These are phyloP conservation scores for Oxygymnocypris stewartii DNA, from an alignment of 2,113 vertebrate species.

Conservation along the genomic window DNA sequence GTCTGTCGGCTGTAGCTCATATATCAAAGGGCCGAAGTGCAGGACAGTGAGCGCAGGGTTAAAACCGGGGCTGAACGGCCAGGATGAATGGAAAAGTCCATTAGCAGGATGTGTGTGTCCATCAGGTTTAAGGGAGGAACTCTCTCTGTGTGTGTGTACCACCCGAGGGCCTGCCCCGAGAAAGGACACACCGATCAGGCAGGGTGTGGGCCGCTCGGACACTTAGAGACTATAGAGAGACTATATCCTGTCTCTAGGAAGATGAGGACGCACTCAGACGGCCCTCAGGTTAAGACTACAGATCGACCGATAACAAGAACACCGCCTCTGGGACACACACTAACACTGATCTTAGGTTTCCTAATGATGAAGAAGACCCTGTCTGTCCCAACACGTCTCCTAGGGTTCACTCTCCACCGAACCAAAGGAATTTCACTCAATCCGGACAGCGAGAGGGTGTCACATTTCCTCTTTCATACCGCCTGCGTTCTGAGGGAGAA, in stretches of 20 bases:
- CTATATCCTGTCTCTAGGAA: conserved; percentile 61
- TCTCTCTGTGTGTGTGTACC: conserved; percentile 32
- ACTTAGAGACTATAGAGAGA: no score
- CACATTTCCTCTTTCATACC: conserved; percentile 23
- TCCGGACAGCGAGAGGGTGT: conserved; percentile 13
- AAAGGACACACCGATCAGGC: conserved; percentile 30
- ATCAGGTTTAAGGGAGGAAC: neutral
- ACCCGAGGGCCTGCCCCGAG: conserved; percentile 35
- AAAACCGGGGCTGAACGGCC: conserved; percentile 12
- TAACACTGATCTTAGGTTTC: conserved; percentile 33
- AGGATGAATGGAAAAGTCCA: conserved; percentile 46
- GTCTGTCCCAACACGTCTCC: conserved; percentile 47
- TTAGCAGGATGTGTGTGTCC: conserved; percentile 42
- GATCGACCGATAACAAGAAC: conserved; percentile 60
- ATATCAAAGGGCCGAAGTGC: conserved; percentile 53
- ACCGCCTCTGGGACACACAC: conserved; percentile 18
- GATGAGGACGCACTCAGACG: conserved; percentile 49
- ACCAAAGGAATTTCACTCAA: conserved; percentile 34
- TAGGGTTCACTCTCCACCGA: conserved; percentile 37
- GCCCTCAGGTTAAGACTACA: conserved; percentile 57
- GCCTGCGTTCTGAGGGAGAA: neutral
- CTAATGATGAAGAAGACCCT: conserved; percentile 13
- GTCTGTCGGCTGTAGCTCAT: conserved; percentile 42
- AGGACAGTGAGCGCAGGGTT: conserved; percentile 32
- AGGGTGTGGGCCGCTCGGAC: conserved; percentile 47